phyloP scores from a whole-genome alignment of 1,140 invertebrate species.

The Drosophila pruinosa region DNA sequence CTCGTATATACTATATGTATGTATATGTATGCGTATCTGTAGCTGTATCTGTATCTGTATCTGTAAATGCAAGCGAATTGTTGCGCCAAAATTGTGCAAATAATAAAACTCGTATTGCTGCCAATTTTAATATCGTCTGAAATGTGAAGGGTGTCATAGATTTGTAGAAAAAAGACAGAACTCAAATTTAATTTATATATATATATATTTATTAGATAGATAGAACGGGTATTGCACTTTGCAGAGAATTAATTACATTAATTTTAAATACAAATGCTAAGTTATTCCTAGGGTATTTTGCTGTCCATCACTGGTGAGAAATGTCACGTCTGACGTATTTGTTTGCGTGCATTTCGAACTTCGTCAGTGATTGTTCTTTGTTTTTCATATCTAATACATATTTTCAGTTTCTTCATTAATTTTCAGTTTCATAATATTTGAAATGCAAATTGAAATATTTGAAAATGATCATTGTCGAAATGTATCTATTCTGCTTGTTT shows the following conservation, averaged over 20 bases:
- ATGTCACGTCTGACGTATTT: not conserved
- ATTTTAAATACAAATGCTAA: too few relatives aligned
- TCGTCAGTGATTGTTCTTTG: not conserved
- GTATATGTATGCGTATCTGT: not conserved
- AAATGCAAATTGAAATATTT: too few relatives aligned
- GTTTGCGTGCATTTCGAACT: not conserved
- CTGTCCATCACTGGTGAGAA: not conserved
- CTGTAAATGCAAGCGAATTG: conserved; percentile 13
- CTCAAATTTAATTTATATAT: too few relatives aligned
- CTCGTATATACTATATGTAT: not conserved
- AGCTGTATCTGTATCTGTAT: not conserved
- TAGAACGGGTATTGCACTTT: too few relatives aligned
- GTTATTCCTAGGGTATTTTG: too few relatives aligned
- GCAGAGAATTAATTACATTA: too few relatives aligned
- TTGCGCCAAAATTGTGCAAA: conserved; percentile 1
- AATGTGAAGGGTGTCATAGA: not conserved
- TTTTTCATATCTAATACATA: not conserved
- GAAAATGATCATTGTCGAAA: too few relatives aligned
- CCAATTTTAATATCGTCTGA: too few relatives aligned
- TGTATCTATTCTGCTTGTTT: not conserved
- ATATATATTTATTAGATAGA: too few relatives aligned
- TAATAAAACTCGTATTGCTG: not conserved
- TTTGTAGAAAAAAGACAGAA: too few relatives aligned
- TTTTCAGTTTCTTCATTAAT: not conserved
- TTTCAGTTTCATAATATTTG: too few relatives aligned